Base-by-base conservation (phyloP, 2,888 invertebrate genomes). In the Neria commutata region DNA sequence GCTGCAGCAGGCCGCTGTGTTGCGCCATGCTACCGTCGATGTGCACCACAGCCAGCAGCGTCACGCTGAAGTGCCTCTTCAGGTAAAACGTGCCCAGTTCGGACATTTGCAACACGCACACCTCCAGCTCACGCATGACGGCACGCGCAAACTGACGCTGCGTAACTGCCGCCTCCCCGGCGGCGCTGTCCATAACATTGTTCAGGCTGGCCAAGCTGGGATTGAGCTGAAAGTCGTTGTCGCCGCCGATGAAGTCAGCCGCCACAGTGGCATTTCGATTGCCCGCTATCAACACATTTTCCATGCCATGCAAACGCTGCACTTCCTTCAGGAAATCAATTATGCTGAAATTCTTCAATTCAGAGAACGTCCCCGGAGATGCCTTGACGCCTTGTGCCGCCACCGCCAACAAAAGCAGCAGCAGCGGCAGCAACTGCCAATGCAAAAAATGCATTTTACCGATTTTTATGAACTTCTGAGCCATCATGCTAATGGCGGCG, bases 41-140 rank as follows among this genome's bases (percentile, higher is more conserved):
- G 54, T 67, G 60, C 2, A 76, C 69, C 29, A 78, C 19, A 4
- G 70, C 59, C 33, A 79, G 47, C 16, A 72, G 14, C 1, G 56
- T 62, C 26, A 54, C 67, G 21, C 54, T 65, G 25, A 70, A 68
- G 0, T 62, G 66, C 1, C 46, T 51, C 50, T 65, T 67, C 6
- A 78, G 53, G 40, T 63, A 67, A 60, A 69, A 72, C 11, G 54
- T 66, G 6, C 61, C 60, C 6, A 57, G 45, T 46, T 74, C 76
- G 42, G 75, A 68, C n/a, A 72, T 50, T 8, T 70, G 63, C 16
- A 78, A 45, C 3, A 73, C 59, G 4, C 78, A 67, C 42, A 69
- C 56, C n/a, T 65, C 25, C 19, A 76, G 21, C 11, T 47, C 49
- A 1, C 63, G 48, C 67, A 76, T 67, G 23, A 66, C 51, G 11